Base-by-base conservation (phyloP, 2,888 invertebrate genomes). In the Tipula vernalis region DNA sequence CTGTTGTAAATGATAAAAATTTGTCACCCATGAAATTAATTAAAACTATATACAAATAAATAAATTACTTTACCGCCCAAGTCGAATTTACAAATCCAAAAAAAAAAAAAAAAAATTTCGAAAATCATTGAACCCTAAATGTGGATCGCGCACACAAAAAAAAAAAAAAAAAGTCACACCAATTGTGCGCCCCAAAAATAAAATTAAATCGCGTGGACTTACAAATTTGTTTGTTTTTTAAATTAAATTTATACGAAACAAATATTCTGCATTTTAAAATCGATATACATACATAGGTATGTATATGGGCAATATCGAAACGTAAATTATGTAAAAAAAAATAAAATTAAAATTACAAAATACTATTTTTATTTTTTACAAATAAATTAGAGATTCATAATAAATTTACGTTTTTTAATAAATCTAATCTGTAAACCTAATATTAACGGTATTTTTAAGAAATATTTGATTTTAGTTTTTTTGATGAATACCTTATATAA, bases 11-110 rank as follows among this genome's bases (percentile, higher is more conserved):
- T 28, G 28, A 71, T 71, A 6, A 6, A 71, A 71, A 71, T 84
- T 84, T 84, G 84, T 84, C 84, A 84, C n/a, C 84, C 84, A 39
- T 84, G 36, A 84, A 84, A 84, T 84, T 84, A 84, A 84, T 84
- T 84, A 39, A 28, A 28, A 28, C 28, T 15, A 3, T 47, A 47
- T 3, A 51, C 3, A 51, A 13, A 15, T 51, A 51, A 51, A 51
- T 39, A 39, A 39, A 39, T n/a, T n/a, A 15, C 39, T 39, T 84
- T 83, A 39, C 84, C 84, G 84, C 84, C 84, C 84, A 84, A 84
- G 84, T 39, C 41, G 84, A 15, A 36, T 83, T 83, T 83, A 83
- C 28, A 28, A 28, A 28, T 83, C 36, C 28, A 28, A 28, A 28
- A 28, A 28, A 36, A 13, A 4, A 36, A 84, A 39, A 15, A 39